Evolutionary conservation across 2,888 invertebrate genomes (phyloP).

Genomic region (Protophormia terraenovae): DNA sequence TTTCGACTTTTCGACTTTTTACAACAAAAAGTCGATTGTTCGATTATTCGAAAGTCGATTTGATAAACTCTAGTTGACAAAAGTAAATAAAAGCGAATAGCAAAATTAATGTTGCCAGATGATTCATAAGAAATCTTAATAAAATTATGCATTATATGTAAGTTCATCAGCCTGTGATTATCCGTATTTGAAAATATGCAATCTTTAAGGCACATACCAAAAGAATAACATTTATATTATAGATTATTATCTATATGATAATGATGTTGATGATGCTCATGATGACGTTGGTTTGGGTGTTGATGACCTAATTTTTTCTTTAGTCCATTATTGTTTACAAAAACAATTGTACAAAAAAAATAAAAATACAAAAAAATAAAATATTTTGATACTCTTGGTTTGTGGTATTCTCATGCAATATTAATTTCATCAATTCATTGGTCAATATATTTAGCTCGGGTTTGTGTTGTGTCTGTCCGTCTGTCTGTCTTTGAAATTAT

Average conservation of each 20-base stretch:
- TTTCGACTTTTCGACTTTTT: no score
- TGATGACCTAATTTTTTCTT: constrained; percentile 56
- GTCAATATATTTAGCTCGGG: constrained; percentile 44
- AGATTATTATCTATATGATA: no score
- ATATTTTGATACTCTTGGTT: background rate
- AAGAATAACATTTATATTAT: background rate
- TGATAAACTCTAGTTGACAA: no score
- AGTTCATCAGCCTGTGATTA: no score
- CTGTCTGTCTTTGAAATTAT: background rate
- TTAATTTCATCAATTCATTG: constrained; percentile 55
- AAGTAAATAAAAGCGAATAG: no score
- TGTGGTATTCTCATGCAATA: background rate
- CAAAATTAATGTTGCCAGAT: no score
- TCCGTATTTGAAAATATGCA: background rate
- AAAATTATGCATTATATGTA: no score
- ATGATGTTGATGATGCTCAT: constrained; percentile 7
- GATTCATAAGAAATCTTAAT: no score
- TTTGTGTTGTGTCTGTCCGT: background rate
- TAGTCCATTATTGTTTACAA: constrained; percentile 3
- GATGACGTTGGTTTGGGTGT: background rate
- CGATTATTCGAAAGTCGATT: no score
- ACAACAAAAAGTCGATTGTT: no score
- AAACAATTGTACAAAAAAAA: background rate
- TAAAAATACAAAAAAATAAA: no score
- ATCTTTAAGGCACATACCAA: background rate